Percentiles rank a stretch among this genome's conserved stretches.
Evolutionary conservation across 2,888 invertebrate species (phyloP).

Genomic region (Drosophila subsilvestris): DNA sequence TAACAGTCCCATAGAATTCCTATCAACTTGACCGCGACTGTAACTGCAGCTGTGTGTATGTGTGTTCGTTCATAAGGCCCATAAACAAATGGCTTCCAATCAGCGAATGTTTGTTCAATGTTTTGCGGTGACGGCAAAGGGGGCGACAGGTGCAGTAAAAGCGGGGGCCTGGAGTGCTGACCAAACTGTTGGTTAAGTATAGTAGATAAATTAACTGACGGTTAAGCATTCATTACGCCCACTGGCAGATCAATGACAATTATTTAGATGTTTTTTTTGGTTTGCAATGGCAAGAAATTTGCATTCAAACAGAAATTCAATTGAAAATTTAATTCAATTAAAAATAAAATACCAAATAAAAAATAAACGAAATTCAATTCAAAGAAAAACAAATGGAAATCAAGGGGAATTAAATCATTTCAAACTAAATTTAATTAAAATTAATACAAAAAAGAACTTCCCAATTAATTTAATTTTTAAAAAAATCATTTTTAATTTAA

Average conservation of each 20-base stretch:
- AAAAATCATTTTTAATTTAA: no score
- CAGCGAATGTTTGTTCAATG: conserved; percentile 54
- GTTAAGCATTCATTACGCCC: conserved; percentile 40
- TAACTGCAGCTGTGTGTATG: conserved; percentile 14
- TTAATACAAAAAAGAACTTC: conserved; percentile 14
- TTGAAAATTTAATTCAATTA: not conserved
- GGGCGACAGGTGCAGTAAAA: conserved; percentile 58
- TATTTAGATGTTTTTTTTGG: conserved; percentile 4
- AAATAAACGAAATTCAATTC: not conserved
- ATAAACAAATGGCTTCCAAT: conserved; percentile 63
- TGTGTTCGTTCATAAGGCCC: conserved; percentile 15
- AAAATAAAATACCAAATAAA: not conserved
- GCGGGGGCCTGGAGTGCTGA: conserved; percentile 22
- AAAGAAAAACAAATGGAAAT: not conserved
- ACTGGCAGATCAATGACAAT: conserved; percentile 4
- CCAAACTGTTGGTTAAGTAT: not conserved
- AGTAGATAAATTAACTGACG: conserved; percentile 29
- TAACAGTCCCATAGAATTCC: not conserved
- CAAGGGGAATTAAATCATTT: not conserved
- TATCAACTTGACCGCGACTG: not conserved
- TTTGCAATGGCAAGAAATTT: conserved; percentile 5
- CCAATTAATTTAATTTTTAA: not conserved
- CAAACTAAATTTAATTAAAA: conserved; percentile 30
- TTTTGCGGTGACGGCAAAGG: conserved; percentile 50
- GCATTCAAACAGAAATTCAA: conserved; percentile 13